Conservation (phyloP, 2,888 invertebrate genomes). For the Brachyptera putata region DNA sequence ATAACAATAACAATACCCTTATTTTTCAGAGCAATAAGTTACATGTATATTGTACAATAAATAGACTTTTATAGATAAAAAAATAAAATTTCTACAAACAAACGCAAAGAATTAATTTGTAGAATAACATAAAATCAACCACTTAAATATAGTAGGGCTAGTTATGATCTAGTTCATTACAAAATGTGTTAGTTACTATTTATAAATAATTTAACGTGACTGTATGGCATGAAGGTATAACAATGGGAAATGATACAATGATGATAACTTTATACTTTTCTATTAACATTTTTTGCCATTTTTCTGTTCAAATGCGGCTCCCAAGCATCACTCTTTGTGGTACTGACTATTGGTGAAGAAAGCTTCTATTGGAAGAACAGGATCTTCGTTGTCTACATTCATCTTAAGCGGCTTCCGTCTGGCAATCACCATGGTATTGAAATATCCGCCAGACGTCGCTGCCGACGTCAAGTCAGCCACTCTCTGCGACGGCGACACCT, state of each 20-base stretch:
- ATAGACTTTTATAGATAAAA: too few species aligned
- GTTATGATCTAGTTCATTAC: too few species aligned
- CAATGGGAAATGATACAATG: background rate
- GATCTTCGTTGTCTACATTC: constrained; percentile 73
- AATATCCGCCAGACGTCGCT: constrained; percentile 45
- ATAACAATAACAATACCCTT: too few species aligned
- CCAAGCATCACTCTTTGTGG: too few species aligned
- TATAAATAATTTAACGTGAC: background rate
- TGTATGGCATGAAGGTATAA: background rate
- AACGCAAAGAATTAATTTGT: too few species aligned
- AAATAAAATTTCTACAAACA: too few species aligned
- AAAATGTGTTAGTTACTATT: too few species aligned
- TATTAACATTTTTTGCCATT: background rate
- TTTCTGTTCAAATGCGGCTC: background rate
- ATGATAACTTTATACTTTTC: background rate
- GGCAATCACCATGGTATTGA: constrained; percentile 22
- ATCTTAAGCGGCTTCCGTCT: constrained; percentile 5
- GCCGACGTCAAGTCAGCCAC: constrained; percentile 71
- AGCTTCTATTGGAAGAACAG: constrained; percentile 74
- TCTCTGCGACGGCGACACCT: constrained; percentile 39
- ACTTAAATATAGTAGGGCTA: background rate
- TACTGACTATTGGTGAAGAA: constrained; percentile 67
- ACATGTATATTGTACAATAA: too few species aligned
- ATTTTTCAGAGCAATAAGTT: too few species aligned
- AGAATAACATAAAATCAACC: background rate